Conservation (phyloP, 1,140 invertebrate species). For the Diorhabda elongata region DNA sequence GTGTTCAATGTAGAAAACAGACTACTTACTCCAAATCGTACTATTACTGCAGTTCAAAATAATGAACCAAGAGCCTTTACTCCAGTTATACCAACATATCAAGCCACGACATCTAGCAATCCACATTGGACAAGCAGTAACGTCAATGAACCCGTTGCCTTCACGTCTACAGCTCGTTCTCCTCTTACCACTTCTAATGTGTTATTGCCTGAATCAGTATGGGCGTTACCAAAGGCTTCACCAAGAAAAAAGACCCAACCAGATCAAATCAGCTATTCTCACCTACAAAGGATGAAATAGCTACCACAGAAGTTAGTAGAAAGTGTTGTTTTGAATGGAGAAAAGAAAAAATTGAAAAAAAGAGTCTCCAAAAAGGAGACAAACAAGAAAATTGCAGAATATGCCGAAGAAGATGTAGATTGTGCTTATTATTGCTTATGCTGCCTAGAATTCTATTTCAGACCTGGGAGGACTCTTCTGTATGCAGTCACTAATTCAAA, state of each 20-base stretch:
- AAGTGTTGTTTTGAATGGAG: neutral
- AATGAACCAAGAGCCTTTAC: constrained; percentile 7
- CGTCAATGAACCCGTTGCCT: neutral
- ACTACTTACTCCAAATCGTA: constrained; percentile 12
- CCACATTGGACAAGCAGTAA: neutral
- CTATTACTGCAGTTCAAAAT: constrained; percentile 11
- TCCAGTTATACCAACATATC: constrained; percentile 11
- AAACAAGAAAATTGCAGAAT: neutral
- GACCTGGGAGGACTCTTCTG: no score
- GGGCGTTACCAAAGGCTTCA: neutral
- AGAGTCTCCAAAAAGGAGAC: no score
- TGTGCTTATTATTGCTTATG: neutral
- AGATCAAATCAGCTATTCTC: constrained; percentile 5
- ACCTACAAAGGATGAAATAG: constrained; percentile 2
- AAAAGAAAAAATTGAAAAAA: no score
- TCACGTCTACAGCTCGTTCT: neutral
- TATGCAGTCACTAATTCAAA: no score
- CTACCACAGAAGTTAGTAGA: neutral
- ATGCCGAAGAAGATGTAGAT: neutral
- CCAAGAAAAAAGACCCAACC: neutral
- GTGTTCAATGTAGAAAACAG: constrained; percentile 12
- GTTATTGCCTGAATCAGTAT: neutral
- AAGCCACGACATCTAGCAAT: constrained; percentile 7
- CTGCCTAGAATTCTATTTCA: no score
- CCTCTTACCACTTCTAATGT: neutral